Evolutionary conservation across 2,888 invertebrate genomes (phyloP), one percentile per base, ranked within the genome.

Genomic region (Drosophila greeni): DNA sequence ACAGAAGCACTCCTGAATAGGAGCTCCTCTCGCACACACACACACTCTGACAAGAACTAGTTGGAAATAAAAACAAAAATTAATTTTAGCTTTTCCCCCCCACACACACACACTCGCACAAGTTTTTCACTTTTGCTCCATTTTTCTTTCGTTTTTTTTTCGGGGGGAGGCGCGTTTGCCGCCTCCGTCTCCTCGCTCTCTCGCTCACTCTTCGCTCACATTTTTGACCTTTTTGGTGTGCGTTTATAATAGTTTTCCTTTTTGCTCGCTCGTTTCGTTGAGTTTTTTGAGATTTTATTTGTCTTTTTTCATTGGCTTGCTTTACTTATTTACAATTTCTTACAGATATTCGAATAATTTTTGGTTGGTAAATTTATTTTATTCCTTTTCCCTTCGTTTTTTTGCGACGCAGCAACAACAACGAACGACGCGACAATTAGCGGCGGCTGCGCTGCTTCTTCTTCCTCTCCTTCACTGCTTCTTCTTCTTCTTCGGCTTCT

Each of bases 11-110:
- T 29, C 26, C 26, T 29, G 26, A 29, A 31, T 8, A 45, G 29
- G 29, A 45, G 29, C 18, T 31, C 29, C 29, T 20, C 2, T 18
- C 39, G 23, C 45, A 34, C 52, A 47, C 56, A 56, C 39, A 54
- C 42, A 45, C 48, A 58, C 33, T 14, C 48, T 51, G 47, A 45
- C 26, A 16, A 49, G 67, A 66, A 68, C 80, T 69, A 71, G 69
- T 83, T 59, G 59, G 82, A 66, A 81, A 79, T 78, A 83, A 82
- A 76, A 84, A 82, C 80, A 81, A 84, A 78, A 84, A 67, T 82
- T 79, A 74, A 84, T 76, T 80, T 84, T 80, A 79, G 73, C 76
- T 79, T 70, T 82, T 83, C 74, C 66, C 78, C 73, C 79, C 75
- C 49, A 66, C 74, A 69, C 45, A 56, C 45, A 56, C 57, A 60